A percentile compares a stretch with the other conserved stretches of the same genome.
Evolutionary conservation across 2,797 vertebrate species (phyloP).

Genomic region (Pangasius krempfi): DNA sequence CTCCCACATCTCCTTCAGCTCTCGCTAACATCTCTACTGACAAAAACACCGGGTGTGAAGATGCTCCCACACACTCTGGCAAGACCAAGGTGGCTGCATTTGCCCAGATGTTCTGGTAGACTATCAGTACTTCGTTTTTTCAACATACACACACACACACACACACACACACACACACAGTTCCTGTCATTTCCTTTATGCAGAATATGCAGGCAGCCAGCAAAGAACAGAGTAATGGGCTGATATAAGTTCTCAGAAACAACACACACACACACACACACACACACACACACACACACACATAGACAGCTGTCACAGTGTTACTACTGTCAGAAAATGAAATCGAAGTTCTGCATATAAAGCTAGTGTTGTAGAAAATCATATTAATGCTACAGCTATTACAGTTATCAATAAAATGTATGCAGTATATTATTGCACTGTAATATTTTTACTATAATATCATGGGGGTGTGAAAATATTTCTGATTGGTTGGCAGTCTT

Average conservation of each 20-base stretch:
- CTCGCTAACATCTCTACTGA: conserved; percentile 11
- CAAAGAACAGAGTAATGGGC: conserved; percentile 10
- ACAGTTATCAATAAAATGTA: background rate
- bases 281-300: conserved; percentile 16
- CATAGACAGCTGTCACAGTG: conserved; percentile 6
- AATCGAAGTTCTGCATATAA: conserved; percentile 7
- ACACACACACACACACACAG: conserved; percentile 20
- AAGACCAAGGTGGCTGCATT: conserved; percentile 25
- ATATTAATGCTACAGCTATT: background rate
- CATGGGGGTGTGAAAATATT: background rate
- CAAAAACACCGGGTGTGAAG: conserved; percentile 37
- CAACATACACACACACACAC: background rate
- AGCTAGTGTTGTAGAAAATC: background rate
- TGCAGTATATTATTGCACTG: background rate
- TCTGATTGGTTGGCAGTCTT: background rate
- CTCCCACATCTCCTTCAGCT: conserved; percentile 32
- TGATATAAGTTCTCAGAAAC: conserved; percentile 13
- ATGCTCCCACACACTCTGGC: conserved; percentile 41
- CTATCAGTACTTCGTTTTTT: background rate
- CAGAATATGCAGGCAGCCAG: conserved; percentile 8
- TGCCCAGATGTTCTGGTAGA: conserved; percentile 44
- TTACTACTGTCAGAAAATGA: conserved; percentile 22
- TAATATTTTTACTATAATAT: background rate
- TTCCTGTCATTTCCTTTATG: conserved; percentile 10
- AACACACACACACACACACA: conserved; percentile 24